Conservation (phyloP, 1,140 invertebrate genomes). For the Lepidurus couesii region DNA sequence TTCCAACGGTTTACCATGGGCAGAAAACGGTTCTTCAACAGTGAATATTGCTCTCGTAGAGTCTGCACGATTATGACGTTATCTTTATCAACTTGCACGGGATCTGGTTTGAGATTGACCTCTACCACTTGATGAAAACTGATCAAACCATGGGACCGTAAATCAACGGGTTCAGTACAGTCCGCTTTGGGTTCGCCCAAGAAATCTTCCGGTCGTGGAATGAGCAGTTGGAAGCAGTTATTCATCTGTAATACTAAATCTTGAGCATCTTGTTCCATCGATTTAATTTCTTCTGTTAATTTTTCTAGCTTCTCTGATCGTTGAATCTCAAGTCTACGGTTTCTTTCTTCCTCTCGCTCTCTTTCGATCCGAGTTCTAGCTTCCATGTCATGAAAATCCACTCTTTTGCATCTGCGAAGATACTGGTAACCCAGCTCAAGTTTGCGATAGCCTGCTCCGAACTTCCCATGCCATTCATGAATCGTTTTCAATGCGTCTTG, state of each 20-base stretch:
- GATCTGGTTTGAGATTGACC: constrained; percentile 25
- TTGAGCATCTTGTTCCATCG: constrained; percentile 39
- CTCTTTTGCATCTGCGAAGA: constrained; percentile 50
- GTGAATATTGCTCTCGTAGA: constrained; percentile 39
- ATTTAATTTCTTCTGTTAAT: constrained; percentile 41
- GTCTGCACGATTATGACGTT: constrained; percentile 39
- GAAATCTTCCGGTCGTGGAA: constrained; percentile 44
- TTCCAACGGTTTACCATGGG: constrained; percentile 39
- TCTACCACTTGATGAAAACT: constrained; percentile 30
- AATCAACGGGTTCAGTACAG: not conserved
- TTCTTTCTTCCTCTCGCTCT: constrained; percentile 39
- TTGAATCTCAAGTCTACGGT: constrained; percentile 38
- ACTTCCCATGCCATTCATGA: constrained; percentile 51
- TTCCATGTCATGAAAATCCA: constrained; percentile 43
- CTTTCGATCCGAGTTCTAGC: constrained; percentile 40
- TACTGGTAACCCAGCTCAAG: constrained; percentile 50
- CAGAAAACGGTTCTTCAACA: constrained; percentile 37
- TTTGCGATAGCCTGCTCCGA: constrained; percentile 49
- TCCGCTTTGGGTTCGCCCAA: constrained; percentile 30
- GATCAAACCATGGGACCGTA: constrained; percentile 37
- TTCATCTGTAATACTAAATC: constrained; percentile 43
- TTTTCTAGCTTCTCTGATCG: constrained; percentile 41
- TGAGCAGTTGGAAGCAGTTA: constrained; percentile 45
- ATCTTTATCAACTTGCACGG: constrained; percentile 37
- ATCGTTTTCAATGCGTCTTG: constrained; percentile 46